Conservation (phyloP, 2,888 invertebrate genomes). For the Macaria notata region DNA sequence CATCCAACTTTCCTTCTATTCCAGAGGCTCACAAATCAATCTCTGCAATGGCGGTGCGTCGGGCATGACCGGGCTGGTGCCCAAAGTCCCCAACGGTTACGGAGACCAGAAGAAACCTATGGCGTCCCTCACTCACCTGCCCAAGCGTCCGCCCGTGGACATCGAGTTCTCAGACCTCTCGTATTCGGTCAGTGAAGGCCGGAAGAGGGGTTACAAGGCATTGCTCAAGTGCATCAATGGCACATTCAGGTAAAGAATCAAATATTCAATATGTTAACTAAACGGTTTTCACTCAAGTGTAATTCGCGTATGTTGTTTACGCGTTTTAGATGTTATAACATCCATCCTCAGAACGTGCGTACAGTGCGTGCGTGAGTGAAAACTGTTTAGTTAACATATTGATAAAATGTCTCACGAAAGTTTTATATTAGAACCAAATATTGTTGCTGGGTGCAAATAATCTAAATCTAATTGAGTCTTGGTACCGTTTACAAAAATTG, state of each 20-base stretch:
- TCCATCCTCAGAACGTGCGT: too few species aligned
- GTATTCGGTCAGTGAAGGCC: constrained; percentile 93
- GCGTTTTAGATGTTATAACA: too few species aligned
- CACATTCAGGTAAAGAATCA: constrained; percentile 80
- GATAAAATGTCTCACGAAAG: too few species aligned
- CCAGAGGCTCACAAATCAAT: constrained; percentile 87
- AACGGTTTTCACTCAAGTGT: too few species aligned
- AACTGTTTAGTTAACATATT: too few species aligned
- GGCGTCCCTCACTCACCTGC: constrained; percentile 90
- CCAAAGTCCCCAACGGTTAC: constrained; percentile 88
- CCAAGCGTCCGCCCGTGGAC: constrained; percentile 93
- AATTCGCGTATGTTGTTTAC: too few species aligned
- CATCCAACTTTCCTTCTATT: constrained; percentile 44
- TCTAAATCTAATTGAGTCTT: too few species aligned
- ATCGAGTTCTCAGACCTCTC: constrained; percentile 94
- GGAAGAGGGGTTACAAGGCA: constrained; percentile 91
- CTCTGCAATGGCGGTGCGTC: constrained; percentile 86
- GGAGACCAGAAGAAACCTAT: constrained; percentile 88
- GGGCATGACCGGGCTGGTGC: constrained; percentile 79
- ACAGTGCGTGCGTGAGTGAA: too few species aligned
- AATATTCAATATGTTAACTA: too few species aligned
- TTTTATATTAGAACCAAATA: too few species aligned
- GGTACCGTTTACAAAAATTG: too few species aligned
- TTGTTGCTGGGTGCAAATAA: too few species aligned
- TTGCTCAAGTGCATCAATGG: constrained; percentile 95